A percentile compares a stretch with the other conserved stretches of the same genome.
Evolutionary conservation across 1,140 invertebrate genomes (phyloP).

Genomic region (Schlechtendalia chinensis): DNA sequence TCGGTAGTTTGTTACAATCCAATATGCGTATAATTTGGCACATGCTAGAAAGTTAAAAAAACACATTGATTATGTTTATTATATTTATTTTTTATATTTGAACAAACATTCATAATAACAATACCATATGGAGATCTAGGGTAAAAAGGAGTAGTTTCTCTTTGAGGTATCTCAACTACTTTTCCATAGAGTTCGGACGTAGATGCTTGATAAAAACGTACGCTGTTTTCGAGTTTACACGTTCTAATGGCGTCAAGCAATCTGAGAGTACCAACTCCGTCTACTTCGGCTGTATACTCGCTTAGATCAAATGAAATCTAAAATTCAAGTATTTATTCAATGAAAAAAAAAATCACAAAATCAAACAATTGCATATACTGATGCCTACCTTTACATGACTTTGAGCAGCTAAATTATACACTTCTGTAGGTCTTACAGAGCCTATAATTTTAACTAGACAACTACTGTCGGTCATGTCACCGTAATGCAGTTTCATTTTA

Average conservation of each 20-base stretch:
- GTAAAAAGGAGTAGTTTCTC: slow-evolving; percentile 97
- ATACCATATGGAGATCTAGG: slow-evolving; percentile 98
- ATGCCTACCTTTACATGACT: slow-evolving; percentile 94
- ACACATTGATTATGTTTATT: background rate
- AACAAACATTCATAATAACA: background rate
- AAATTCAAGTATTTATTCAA: slow-evolving; percentile 28
- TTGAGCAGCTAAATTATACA: slow-evolving; percentile 99
- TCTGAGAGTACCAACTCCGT: slow-evolving; percentile 93
- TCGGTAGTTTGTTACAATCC: slow-evolving; percentile 97
- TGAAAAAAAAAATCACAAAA: background rate
- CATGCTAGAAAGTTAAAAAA: slow-evolving; percentile 70
- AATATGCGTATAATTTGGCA: slow-evolving; percentile 97
- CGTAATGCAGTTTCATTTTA: slow-evolving; percentile 94
- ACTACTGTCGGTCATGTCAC: slow-evolving; percentile 97
- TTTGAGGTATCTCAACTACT: slow-evolving; percentile 94
- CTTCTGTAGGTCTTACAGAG: slow-evolving; percentile 82
- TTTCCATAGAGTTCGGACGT: slow-evolving; percentile 99
- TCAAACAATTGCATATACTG: background rate
- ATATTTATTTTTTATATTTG: too few species aligned
- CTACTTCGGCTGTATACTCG: slow-evolving; percentile 98
- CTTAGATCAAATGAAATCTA: slow-evolving; percentile 94
- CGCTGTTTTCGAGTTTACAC: slow-evolving; percentile 78
- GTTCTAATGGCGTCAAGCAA: slow-evolving; percentile 94
- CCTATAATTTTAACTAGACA: slow-evolving; percentile 94
- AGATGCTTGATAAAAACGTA: slow-evolving; percentile 96